Evolutionary conservation across 2,888 invertebrate genomes (phyloP), one percentile per base, ranked within the genome.

Genomic region (Hydriomena furcata): DNA sequence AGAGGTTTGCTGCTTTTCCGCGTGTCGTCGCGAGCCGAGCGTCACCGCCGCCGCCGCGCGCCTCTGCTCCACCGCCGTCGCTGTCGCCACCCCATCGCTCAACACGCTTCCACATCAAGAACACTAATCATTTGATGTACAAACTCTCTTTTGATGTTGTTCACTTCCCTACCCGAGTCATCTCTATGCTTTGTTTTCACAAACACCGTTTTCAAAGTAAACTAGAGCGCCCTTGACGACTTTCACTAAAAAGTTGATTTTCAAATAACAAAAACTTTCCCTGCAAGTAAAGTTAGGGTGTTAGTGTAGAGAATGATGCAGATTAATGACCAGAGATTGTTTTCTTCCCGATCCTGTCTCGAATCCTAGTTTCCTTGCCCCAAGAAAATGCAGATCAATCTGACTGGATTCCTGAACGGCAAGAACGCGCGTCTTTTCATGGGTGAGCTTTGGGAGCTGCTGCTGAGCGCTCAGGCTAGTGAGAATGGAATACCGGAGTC

Each of bases 381-480:
- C 37, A 97, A 98, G 87, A 97, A 98, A 89, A 99, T 99, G 95
- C 99, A 99, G 93, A 99, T 99, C 76, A 99, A 99, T 90, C 92
- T 99, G 84, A 99, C 99, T 34, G 99, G 99, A 35, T 99, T 99
- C 86, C 91, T 99, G 56, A 99, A 99, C 79, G 98, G 98, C 7
- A 97, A 98, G 84, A 98, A 99, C 87, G 98, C 99, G 10, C 93
- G 99, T 28, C 95, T 97, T 66, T 99, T 99, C 85, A 98, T 99
- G 96, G 96, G 96, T 2, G 99, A 99, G 83, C 91, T 99, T 43
- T 99, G 99, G 99, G 95, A 96, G 58, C 88, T 99, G 63, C 90
- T 99, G 62, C 92, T 98, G 54, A 98, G 98, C 44, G 99, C 99
- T 1, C 98, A 98, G 84, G 97, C 98, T 40, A 97, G 97, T 64